Evolutionary conservation across 1,140 invertebrate genomes (phyloP).

Genomic region (Pogonognathellus flavescens): DNA sequence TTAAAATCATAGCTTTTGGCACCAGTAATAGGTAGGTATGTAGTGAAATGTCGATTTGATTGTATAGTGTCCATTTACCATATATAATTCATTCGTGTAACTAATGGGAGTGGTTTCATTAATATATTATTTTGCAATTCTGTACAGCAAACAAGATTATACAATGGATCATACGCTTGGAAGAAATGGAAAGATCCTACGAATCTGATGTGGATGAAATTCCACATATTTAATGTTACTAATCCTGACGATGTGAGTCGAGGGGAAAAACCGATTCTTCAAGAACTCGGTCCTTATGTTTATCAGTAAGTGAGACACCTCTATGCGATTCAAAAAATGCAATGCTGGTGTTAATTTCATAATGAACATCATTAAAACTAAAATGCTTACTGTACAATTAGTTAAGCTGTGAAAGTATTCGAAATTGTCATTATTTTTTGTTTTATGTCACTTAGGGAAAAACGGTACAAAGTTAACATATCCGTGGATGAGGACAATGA

Average conservation of each 20-base stretch:
- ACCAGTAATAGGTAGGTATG: too few species aligned
- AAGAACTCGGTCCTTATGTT: constrained; percentile 63
- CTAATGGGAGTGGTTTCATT: background rate
- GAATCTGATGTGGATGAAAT: constrained; percentile 46
- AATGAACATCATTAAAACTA: background rate
- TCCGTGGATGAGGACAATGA: constrained; percentile 56
- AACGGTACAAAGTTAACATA: constrained; percentile 53
- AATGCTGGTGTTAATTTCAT: background rate
- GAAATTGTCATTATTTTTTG: background rate
- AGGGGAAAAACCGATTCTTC: constrained; percentile 53
- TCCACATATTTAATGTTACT: constrained; percentile 63
- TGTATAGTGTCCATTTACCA: background rate
- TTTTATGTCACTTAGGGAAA: constrained; percentile 54
- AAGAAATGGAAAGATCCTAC: constrained; percentile 59
- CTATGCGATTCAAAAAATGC: too few species aligned
- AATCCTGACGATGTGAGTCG: constrained; percentile 61
- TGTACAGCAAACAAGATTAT: constrained; percentile 55
- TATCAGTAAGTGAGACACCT: constrained; percentile 60
- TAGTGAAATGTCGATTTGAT: too few species aligned
- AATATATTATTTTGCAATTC: background rate
- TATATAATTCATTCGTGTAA: background rate
- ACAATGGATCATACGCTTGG: constrained; percentile 62
- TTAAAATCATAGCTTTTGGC: too few species aligned
- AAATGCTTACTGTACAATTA: too few species aligned
- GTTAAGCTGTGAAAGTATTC: background rate